These are phyloP conservation scores for Nemoura dubitans DNA, from an alignment of 2,888 invertebrate genomes.

Conservation along the genomic window DNA sequence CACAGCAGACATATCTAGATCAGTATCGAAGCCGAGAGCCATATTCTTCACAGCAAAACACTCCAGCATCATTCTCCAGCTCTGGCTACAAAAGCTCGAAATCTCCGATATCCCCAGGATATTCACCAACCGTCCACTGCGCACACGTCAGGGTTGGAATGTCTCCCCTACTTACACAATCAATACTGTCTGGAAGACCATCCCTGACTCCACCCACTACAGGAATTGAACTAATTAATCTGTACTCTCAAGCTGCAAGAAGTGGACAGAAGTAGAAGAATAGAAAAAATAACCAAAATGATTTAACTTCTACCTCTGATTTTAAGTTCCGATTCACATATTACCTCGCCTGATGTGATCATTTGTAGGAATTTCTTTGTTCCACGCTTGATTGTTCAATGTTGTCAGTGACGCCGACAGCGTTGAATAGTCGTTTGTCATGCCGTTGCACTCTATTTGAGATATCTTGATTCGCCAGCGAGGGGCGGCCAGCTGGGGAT, in stretches of 20 bases:
- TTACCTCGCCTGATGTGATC: constrained; percentile 31
- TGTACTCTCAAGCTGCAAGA: neutral
- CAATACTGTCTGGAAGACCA: neutral
- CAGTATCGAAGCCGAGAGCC: neutral
- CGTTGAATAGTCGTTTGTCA: constrained; percentile 49
- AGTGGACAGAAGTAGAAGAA: neutral
- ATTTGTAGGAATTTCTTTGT: constrained; percentile 14
- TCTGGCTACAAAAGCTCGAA: neutral
- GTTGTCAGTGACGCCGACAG: neutral
- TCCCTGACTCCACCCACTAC: neutral
- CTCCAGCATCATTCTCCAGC: neutral
- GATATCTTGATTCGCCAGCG: constrained; percentile 70
- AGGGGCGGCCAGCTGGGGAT: constrained; percentile 44
- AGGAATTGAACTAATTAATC: neutral
- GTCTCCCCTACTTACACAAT: neutral
- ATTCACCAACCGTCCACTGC: neutral
- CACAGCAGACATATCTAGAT: neutral
- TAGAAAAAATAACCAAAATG: too few relatives aligned
- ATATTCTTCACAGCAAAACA: neutral
- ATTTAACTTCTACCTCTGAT: too few relatives aligned
- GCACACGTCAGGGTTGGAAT: neutral
- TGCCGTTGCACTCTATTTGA: constrained; percentile 69
- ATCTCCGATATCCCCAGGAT: neutral
- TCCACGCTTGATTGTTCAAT: constrained; percentile 17
- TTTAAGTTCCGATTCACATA: neutral